Percentiles rank a stretch among this genome's conserved stretches.
These are phyloP conservation scores for Ahaetulla prasina DNA, from an alignment of 2,113 vertebrate genomes.

Conservation along the genomic window DNA sequence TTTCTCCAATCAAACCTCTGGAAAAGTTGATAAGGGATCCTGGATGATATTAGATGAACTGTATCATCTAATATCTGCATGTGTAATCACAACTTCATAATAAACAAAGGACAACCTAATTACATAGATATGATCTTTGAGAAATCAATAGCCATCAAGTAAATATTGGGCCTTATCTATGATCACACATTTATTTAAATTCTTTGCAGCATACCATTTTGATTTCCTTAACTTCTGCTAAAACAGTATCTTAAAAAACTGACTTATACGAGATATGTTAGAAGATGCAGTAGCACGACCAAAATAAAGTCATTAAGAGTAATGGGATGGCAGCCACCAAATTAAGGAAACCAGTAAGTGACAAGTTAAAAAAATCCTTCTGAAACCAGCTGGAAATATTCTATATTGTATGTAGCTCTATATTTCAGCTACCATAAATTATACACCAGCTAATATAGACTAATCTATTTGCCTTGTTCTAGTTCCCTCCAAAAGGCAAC, in stretches of 20 bases:
- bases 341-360: background rate
- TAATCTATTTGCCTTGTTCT: conserved; percentile 16
- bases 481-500: conserved; percentile 15
- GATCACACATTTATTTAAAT: background rate
- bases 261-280: background rate
- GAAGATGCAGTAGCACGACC: background rate
- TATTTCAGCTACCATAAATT: conserved; percentile 10
- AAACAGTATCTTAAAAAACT: background rate
- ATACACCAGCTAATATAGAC: background rate
- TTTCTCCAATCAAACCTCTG: background rate
- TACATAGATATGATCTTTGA: background rate
- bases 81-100: background rate
- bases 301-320: background rate
- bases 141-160: background rate
- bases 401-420: background rate
- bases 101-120: background rate
- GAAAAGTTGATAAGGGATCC: background rate
- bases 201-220: background rate
- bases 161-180: background rate
- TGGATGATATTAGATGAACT: too few species aligned
- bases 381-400: background rate
- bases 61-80: background rate
- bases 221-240: background rate
- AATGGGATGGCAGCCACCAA: background rate
- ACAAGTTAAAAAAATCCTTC: background rate